Evolutionary conservation across 2,888 invertebrate species (phyloP).

Genomic region (Thecophora atra): DNA sequence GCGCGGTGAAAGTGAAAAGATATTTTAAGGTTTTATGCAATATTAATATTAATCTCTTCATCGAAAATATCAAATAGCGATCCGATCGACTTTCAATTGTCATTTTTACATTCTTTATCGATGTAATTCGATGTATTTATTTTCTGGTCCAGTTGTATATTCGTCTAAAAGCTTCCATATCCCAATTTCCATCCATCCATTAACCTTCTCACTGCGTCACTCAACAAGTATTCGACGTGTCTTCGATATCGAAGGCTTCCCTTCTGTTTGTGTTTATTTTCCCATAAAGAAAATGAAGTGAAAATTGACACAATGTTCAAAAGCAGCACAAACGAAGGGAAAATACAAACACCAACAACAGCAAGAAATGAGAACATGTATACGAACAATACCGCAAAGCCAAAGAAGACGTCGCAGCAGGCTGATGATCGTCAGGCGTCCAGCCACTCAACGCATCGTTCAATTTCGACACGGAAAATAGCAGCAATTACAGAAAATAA

Average conservation of each 20-base stretch:
- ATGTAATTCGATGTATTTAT: not conserved
- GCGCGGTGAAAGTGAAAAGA: not conserved
- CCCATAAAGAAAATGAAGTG: constrained; percentile 29
- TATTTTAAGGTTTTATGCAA: not conserved
- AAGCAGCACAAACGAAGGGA: constrained; percentile 11
- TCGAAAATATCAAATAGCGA: no score
- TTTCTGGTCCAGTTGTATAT: not conserved
- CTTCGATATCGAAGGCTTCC: not conserved
- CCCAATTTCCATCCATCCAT: no score
- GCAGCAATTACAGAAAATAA: constrained; percentile 5
- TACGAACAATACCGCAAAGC: not conserved
- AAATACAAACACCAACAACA: constrained; percentile 6
- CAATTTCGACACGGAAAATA: not conserved
- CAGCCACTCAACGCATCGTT: constrained; percentile 13
- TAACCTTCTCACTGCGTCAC: not conserved
- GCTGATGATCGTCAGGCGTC: not conserved
- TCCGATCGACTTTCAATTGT: no score
- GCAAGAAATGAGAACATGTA: not conserved
- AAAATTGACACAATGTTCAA: constrained; percentile 26
- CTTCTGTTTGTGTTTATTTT: constrained; percentile 12
- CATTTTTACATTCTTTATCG: no score
- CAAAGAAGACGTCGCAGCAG: constrained; percentile 2
- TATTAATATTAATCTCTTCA: not conserved
- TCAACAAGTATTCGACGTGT: not conserved
- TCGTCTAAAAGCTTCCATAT: no score